A percentile compares a stretch with the other conserved stretches of the same genome.
These are phyloP conservation scores for Drosophila pallidifrons DNA, from an alignment of 1,140 invertebrate genomes.

Conservation along the genomic window DNA sequence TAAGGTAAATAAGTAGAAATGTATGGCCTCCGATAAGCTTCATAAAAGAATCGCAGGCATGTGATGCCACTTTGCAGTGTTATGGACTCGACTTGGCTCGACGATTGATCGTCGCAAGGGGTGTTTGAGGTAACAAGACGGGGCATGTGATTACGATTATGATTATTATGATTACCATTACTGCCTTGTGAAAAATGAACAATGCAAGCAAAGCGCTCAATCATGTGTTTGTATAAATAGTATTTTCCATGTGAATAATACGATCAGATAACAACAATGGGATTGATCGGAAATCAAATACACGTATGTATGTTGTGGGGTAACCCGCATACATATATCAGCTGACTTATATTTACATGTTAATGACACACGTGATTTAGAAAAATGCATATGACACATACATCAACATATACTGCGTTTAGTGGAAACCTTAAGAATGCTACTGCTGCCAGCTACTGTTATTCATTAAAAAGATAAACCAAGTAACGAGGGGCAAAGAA, in stretches of 20 bases:
- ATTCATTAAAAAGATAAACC: conserved; percentile 24
- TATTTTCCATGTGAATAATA: conserved; percentile 3
- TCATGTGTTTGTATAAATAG: conserved; percentile 35
- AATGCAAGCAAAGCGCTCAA: conserved; percentile 8
- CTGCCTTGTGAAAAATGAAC: background rate
- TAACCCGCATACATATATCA: conserved; percentile 33
- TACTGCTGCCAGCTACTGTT: background rate
- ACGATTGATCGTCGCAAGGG: conserved; percentile 62
- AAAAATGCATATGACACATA: conserved; percentile 27
- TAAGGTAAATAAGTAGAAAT: conserved; percentile 49
- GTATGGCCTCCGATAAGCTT: conserved; percentile 57
- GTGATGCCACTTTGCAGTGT: conserved; percentile 51
- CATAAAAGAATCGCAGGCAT: conserved; percentile 54
- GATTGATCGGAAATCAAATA: conserved; percentile 7
- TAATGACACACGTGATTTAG: conserved; percentile 29
- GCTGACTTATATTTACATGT: conserved; percentile 45
- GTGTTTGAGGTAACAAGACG: conserved; percentile 20
- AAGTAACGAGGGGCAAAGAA: conserved; percentile 26
- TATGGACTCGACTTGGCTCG: conserved; percentile 21
- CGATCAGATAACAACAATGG: conserved; percentile 31
- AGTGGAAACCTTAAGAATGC: conserved; percentile 29
- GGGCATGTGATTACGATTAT: conserved; percentile 72
- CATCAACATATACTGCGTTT: conserved; percentile 19
- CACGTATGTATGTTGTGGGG: background rate
- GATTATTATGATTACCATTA: conserved; percentile 38